Conservation (phyloP, 2,113 vertebrate genomes). For the Atherinomorus stipes region DNA sequence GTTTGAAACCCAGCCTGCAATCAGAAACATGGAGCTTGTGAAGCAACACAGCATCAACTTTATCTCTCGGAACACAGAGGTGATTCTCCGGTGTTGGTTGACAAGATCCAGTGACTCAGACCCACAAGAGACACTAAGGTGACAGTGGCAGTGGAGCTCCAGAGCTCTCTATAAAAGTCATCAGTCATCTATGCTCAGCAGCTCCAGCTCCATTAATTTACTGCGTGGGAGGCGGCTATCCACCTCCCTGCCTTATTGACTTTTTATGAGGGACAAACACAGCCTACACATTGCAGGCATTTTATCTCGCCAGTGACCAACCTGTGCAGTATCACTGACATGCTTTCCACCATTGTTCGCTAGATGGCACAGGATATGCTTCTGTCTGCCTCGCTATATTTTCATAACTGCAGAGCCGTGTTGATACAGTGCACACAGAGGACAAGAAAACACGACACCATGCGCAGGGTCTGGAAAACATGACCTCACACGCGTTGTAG, state of each 20-base stretch:
- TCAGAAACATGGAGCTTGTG: constrained; percentile 39
- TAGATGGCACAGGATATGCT: constrained; percentile 58
- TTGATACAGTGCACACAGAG: constrained; percentile 65
- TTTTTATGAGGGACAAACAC: constrained; percentile 62
- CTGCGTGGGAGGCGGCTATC: constrained; percentile 67
- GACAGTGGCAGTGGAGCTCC: constrained; percentile 64
- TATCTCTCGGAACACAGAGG: constrained; percentile 56
- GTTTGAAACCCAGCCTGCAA: constrained; percentile 15
- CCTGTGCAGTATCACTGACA: constrained; percentile 54
- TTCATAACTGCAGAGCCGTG: constrained; percentile 68
- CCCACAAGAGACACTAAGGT: constrained; percentile 59
- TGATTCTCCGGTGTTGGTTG: constrained; percentile 54
- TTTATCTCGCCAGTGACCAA: constrained; percentile 54
- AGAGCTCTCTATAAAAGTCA: constrained; percentile 56
- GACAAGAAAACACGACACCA: constrained; percentile 64
- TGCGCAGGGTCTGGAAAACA: constrained; percentile 67
- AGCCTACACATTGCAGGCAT: constrained; percentile 35
- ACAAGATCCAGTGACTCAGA: constrained; percentile 67
- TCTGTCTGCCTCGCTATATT: constrained; percentile 60
- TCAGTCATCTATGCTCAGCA: constrained; percentile 72
- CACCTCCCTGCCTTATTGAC: constrained; percentile 59
- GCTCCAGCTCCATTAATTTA: constrained; percentile 66
- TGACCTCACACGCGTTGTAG: constrained; percentile 72
- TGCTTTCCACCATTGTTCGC: constrained; percentile 66
- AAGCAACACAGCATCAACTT: constrained; percentile 45